These are phyloP conservation scores for Scylla paramamosain DNA, from an alignment of 1,140 invertebrate genomes.

Conservation along the genomic window DNA sequence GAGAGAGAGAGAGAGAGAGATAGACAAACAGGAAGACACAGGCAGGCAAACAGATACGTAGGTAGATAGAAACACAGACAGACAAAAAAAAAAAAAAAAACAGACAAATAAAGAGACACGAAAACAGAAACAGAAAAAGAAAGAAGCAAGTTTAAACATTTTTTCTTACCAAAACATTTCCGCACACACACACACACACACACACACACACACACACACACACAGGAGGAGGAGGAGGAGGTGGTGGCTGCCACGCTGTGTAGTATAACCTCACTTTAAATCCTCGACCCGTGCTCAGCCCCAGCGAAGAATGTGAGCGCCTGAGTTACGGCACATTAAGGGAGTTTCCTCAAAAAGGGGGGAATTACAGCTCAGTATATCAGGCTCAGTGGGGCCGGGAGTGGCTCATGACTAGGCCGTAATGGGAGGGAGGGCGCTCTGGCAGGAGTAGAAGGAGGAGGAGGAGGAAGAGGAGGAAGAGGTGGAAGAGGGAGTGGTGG, in stretches of 20 bases:
- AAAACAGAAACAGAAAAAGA: neutral
- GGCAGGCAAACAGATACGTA: conserved; percentile 32
- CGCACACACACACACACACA: neutral
- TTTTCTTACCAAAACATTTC: neutral
- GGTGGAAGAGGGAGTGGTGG: neutral
- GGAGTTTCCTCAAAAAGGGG: neutral
- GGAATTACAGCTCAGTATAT: conserved; percentile 41
- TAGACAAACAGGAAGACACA: conserved; percentile 41
- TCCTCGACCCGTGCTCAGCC: neutral
- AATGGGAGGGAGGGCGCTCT: neutral
- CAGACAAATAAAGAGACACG: neutral
- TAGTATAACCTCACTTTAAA: neutral
- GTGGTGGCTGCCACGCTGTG: neutral
- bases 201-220: neutral
- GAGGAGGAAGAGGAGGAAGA: neutral
- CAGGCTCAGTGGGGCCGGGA: neutral
- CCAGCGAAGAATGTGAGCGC: neutral
- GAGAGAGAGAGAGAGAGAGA: neutral
- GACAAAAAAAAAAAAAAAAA: neutral
- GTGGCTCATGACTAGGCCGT: neutral
- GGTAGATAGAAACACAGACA: too few species aligned
- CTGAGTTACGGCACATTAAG: conserved; percentile 46
- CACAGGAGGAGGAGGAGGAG: neutral
- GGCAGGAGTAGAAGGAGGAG: neutral
- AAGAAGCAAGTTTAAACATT: neutral